Percentiles rank a stretch among this genome's conserved stretches.
Evolutionary conservation across 2,113 vertebrate genomes (phyloP).

Genomic region (Malurus cyaneus): DNA sequence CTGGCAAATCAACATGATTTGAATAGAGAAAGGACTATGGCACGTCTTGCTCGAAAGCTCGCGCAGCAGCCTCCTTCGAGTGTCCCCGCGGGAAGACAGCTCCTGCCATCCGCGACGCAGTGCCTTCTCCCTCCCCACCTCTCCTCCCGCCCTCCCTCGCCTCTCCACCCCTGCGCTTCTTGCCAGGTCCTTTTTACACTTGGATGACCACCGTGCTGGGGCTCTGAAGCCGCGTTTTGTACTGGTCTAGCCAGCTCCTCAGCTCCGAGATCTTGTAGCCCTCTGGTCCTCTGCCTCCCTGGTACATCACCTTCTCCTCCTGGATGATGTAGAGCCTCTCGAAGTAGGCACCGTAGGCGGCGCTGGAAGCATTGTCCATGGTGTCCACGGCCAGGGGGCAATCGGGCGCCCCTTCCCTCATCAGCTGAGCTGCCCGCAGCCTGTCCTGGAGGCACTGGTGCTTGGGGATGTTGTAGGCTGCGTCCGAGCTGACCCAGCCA

Average conservation of each 20-base stretch:
- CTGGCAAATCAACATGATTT: conserved; percentile 73
- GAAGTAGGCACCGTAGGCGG: conserved; percentile 98
- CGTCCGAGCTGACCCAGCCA: conserved; percentile 97
- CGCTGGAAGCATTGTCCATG: conserved; percentile 96
- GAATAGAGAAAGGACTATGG: conserved; percentile 65
- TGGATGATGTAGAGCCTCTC: conserved; percentile 95
- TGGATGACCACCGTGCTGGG: conserved; percentile 78
- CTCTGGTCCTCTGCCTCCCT: conserved; percentile 93
- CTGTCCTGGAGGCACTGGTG: conserved; percentile 96
- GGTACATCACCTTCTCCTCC: conserved; percentile 89
- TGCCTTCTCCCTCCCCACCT: not conserved
- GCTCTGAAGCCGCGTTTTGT: conserved; percentile 76
- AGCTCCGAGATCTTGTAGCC: conserved; percentile 96
- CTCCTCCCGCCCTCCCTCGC: not conserved
- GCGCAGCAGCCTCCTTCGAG: conserved; percentile 50
- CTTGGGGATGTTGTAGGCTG: conserved; percentile 91
- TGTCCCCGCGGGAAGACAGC: not conserved
- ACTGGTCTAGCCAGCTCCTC: conserved; percentile 90
- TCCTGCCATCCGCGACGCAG: not conserved
- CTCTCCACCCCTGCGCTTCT: conserved; percentile 15
- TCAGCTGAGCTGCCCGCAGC: conserved; percentile 86
- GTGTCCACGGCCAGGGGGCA: conserved; percentile 91
- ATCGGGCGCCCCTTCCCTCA: conserved; percentile 83
- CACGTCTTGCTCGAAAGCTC: conserved; percentile 54
- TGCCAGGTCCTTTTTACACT: conserved; percentile 77